These are phyloP conservation scores for Strix uralensis DNA, from an alignment of 2,113 vertebrate species.

Conservation along the genomic window DNA sequence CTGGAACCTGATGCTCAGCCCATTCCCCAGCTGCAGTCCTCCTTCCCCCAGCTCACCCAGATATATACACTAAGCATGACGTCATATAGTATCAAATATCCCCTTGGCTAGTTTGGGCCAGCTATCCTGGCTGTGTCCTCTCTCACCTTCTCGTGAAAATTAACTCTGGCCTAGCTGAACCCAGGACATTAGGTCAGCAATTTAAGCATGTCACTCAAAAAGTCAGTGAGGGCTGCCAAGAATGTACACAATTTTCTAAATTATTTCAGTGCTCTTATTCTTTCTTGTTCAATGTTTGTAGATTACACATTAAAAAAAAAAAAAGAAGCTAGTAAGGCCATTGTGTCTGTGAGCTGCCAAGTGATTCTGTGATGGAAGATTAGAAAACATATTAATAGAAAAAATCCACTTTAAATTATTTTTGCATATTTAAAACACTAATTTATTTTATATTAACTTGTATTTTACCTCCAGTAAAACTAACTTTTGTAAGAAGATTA, in stretches of 20 bases:
- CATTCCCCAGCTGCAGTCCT: too few relatives aligned
- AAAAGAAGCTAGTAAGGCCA: background rate
- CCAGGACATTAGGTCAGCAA: background rate
- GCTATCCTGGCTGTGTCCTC: too few relatives aligned
- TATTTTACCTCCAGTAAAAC: background rate
- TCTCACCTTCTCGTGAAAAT: too few relatives aligned
- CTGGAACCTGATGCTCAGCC: too few relatives aligned
- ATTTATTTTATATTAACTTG: background rate
- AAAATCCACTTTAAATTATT: background rate
- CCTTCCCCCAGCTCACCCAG: too few relatives aligned
- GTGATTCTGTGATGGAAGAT: background rate
- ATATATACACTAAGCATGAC: too few relatives aligned
- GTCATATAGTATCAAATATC: too few relatives aligned
- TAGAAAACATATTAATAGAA: background rate
- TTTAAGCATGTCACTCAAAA: background rate
- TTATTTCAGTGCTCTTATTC: background rate
- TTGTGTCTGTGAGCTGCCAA: background rate
- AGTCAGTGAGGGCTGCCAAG: background rate
- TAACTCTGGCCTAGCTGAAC: too few relatives aligned
- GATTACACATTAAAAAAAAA: background rate
- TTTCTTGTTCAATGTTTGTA: background rate
- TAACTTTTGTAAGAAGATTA: background rate
- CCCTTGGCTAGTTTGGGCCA: too few relatives aligned
- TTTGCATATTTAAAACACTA: background rate
- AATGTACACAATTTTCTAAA: background rate